Conservation (phyloP, 2,797 vertebrate species). For the Perodicticus potto region DNA sequence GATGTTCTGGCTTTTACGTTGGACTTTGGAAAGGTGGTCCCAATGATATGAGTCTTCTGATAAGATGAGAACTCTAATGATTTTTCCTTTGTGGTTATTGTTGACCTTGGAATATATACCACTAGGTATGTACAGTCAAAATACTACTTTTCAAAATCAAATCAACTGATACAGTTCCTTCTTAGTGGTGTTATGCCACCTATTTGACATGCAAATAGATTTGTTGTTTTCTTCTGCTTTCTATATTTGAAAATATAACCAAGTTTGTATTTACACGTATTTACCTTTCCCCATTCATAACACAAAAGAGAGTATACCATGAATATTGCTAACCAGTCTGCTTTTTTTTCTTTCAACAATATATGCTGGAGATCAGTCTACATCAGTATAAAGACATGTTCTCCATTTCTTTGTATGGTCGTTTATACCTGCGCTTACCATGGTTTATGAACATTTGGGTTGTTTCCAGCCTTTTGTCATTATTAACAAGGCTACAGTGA, state of each 20-base stretch:
- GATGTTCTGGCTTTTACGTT: neutral
- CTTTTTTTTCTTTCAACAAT: neutral
- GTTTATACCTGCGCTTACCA: neutral
- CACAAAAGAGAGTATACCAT: neutral
- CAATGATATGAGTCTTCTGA: neutral
- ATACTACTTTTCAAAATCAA: neutral
- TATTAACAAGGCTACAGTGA: neutral
- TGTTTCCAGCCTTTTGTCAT: neutral
- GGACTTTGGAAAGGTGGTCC: neutral
- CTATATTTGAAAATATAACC: neutral
- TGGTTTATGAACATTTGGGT: neutral
- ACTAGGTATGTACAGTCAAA: neutral
- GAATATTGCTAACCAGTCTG: neutral
- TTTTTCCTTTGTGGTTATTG: neutral
- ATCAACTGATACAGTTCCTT: neutral
- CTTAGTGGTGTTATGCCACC: neutral
- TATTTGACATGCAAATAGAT: neutral
- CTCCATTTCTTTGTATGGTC: conserved; percentile 9
- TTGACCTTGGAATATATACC: neutral
- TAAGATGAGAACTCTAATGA: neutral
- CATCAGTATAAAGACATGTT: neutral
- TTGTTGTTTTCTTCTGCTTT: conserved; percentile 28
- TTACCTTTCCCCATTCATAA: neutral
- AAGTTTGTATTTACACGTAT: neutral
- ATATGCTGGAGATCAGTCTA: neutral